Base-by-base conservation (phyloP, 2,113 vertebrate species). In the Progne subis region DNA sequence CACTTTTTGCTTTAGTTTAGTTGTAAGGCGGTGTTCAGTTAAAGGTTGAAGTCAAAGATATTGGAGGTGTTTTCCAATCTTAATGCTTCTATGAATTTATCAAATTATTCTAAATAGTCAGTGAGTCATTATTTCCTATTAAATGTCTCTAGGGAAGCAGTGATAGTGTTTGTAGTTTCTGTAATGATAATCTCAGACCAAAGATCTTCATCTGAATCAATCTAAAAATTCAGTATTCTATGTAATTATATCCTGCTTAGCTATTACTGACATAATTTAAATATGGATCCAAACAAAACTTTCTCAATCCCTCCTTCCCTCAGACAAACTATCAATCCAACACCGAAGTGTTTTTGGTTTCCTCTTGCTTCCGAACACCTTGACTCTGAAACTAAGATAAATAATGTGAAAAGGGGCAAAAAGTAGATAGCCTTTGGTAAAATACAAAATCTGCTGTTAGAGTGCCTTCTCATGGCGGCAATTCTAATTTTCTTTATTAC, bases 321-420 rank as follows among this genome's bases (percentile, higher is more conserved):
- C 14, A 76, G 7, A 52, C 3, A 69, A 82, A 41, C 28, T 37
- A 23, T 2, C 6, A 28, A n/a, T 57, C 18, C 29, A 39, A 76
- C 55, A 56, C 0, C 5, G 82, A 72, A 71, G 3, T 0, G 0
- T 10, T 69, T 83, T 37, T 69, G 2, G 1, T 69, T 78, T 23
- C 18, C 18, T 47, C 46, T 65, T 79, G 3, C 10, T 91, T 60
- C 53, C 17, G 5, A 92, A 57, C 9, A 37, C 11, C 20, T 72
- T 52, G 20, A 9, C 15, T 70, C 25, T 86, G 55, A 91, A 70
- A 78, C 14, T 6, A 26, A 82, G 41, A 37, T 9, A 56, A 13
- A 6, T 52, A 25, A 39, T 5, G 5, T 41, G 28, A 65, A 96
- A 82, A 76, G 11, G 5, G 14, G 7, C 9, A 77, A 86, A 84